Conservation (phyloP, 1,140 invertebrate genomes). For the Drosophila bifasciata region DNA sequence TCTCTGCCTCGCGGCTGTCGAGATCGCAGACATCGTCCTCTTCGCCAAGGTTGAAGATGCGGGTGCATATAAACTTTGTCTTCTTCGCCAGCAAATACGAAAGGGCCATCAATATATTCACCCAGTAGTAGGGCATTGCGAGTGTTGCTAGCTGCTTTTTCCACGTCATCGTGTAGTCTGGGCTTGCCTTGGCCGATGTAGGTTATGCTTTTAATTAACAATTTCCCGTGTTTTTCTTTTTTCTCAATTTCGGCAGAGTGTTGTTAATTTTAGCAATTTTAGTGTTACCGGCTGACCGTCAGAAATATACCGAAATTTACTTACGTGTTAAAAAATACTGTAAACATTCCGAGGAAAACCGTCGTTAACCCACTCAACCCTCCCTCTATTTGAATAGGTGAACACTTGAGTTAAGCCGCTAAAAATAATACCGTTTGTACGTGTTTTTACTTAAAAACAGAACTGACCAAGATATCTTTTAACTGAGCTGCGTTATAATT, state of each 20-base stretch:
- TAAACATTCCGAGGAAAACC: too few relatives aligned
- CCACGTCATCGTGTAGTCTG: slow-evolving; percentile 86
- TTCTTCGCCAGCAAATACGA: slow-evolving; percentile 92
- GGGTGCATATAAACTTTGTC: slow-evolving; percentile 87
- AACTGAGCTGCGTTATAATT: too few relatives aligned
- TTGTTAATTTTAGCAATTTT: slow-evolving; percentile 45
- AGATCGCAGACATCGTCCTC: slow-evolving; percentile 90
- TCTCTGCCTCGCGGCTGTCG: slow-evolving; percentile 96
- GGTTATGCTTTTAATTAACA: slow-evolving; percentile 80
- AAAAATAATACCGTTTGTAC: too few relatives aligned
- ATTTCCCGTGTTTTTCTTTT: slow-evolving; percentile 75
- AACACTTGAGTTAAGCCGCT: too few relatives aligned
- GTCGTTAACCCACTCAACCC: too few relatives aligned
- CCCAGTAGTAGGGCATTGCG: slow-evolving; percentile 93
- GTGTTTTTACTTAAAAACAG: too few relatives aligned
- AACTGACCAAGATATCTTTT: too few relatives aligned
- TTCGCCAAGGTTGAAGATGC: slow-evolving; percentile 87
- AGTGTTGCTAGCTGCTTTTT: slow-evolving; percentile 90
- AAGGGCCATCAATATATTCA: slow-evolving; percentile 93
- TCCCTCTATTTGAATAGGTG: too few relatives aligned
- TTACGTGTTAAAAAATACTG: too few relatives aligned
- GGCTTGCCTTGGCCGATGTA: slow-evolving; percentile 33
- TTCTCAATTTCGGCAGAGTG: slow-evolving; percentile 53
- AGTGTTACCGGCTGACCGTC: neutral
- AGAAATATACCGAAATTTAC: too few relatives aligned